Conservation (phyloP, 2,888 invertebrate species). For the Ochropleura leucogaster region DNA sequence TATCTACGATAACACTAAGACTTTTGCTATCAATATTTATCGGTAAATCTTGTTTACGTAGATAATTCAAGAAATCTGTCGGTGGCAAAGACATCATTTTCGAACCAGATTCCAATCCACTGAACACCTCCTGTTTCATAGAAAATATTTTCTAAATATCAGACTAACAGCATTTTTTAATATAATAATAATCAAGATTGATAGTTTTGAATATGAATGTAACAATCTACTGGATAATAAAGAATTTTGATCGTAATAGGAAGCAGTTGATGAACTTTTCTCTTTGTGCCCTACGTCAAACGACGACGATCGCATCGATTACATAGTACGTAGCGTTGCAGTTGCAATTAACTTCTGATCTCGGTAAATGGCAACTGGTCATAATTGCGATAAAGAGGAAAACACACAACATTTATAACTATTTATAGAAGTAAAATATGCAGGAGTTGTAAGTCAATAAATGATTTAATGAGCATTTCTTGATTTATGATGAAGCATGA, state of each 20-base stretch:
- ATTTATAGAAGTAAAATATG: slow-evolving; percentile 11
- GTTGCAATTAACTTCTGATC: slow-evolving; percentile 50
- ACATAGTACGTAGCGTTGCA: slow-evolving; percentile 11
- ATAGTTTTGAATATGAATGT: background rate
- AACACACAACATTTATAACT: slow-evolving; percentile 22
- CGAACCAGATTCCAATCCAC: background rate
- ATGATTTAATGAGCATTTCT: slow-evolving; percentile 8
- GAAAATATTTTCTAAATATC: background rate
- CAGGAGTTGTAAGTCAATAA: slow-evolving; percentile 1
- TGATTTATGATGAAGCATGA: slow-evolving; percentile 14
- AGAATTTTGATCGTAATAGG: slow-evolving; percentile 10
- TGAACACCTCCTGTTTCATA: background rate
- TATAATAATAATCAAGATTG: slow-evolving; percentile 1
- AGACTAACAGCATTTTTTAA: background rate
- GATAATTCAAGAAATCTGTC: background rate
- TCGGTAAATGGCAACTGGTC: slow-evolving; percentile 48
- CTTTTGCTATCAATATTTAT: slow-evolving; percentile 41
- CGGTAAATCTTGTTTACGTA: slow-evolving; percentile 17
- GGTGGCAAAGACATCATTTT: background rate
- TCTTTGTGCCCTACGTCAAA: slow-evolving; percentile 32
- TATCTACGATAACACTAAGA: slow-evolving; percentile 32
- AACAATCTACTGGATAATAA: background rate
- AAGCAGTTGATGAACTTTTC: slow-evolving; percentile 29
- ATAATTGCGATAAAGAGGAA: slow-evolving; percentile 48
- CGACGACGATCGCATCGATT: slow-evolving; percentile 12